Conservation (phyloP, 2,888 invertebrate species). For the Erebia palarica region DNA sequence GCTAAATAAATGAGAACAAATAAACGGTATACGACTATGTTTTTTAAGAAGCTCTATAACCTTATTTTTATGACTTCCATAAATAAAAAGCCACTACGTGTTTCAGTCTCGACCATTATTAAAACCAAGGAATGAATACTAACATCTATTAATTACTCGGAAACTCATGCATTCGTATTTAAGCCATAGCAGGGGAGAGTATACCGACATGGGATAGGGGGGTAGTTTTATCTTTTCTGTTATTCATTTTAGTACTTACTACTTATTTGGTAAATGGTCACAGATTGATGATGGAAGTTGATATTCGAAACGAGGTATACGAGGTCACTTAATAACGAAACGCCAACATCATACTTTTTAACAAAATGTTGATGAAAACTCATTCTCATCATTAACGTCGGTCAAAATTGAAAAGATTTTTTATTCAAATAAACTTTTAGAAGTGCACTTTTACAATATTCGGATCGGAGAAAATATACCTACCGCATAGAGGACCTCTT, state of each 20-base stretch:
- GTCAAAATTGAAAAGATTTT: too few relatives aligned
- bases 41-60: background rate
- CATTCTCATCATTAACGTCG: too few relatives aligned
- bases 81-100: conserved; percentile 3
- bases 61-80: conserved; percentile 18
- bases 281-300: too few relatives aligned
- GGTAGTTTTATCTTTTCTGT: background rate
- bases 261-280: too few relatives aligned
- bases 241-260: background rate
- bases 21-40: background rate
- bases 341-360: too few relatives aligned
- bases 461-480: too few relatives aligned
- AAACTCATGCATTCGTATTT: conserved; percentile 41
- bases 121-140: conserved; percentile 39
- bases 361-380: too few relatives aligned
- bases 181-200: conserved; percentile 27
- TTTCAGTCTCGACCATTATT: conserved; percentile 33
- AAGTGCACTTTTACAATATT: too few relatives aligned
- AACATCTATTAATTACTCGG: conserved; percentile 43
- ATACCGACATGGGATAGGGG: background rate
- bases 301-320: too few relatives aligned
- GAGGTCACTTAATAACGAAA: too few relatives aligned
- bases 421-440: too few relatives aligned
- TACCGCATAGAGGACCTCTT: too few relatives aligned
- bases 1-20: background rate